Evolutionary conservation across 1,140 invertebrate species (phyloP), one percentile per base, ranked within the genome.

Genomic region (Drosophila oshimai): DNA sequence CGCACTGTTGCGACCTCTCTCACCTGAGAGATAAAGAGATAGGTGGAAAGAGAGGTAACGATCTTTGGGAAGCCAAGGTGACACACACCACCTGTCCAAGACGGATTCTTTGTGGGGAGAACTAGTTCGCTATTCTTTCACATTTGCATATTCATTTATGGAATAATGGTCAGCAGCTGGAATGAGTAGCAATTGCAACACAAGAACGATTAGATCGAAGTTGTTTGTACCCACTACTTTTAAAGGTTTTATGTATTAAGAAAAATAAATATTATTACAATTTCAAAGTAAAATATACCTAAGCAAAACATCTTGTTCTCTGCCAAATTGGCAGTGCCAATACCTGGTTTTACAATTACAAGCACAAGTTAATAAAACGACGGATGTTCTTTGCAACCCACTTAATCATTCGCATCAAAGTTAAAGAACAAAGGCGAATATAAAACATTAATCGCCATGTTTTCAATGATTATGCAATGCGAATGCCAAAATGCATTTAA

Each of bases 391-490:
- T 7, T 4, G 24, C n/a, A 20, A 13, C 15, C 28, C 46, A 51
- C 29, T 57, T 7, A 17, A 10, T n/a, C 36, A n/a, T 10, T 5
- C 4, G n/a, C 24, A 29, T 28, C 31, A 28, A 29, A 50, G 10
- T n/a, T 31, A 42, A 24, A 60, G 13, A 58, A 61, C 53, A 61
- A 60, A 61, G 53, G 18, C 26, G 24, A 18, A 20, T 20, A 10
- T 9, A 20, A 42, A 20, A 10, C 13, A 26, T 29, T 36, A 22
- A 22, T 22, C 10, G 15, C 15, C 17, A 28, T 10, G 9, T n/a
- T 18, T 46, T 37, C 4, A n/a, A 29, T 20, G 55, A 72, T 73
- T 73, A 62, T 73, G 69, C 67, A 71, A 71, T 34, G 33, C 13
- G 17, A 69, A n/a, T 54, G 47, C 47, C 7, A 13, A 70, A 70